Percentiles rank a stretch among this genome's conserved stretches.
Evolutionary conservation across 1,140 invertebrate genomes (phyloP).

Genomic region (Ylistrum balloti): DNA sequence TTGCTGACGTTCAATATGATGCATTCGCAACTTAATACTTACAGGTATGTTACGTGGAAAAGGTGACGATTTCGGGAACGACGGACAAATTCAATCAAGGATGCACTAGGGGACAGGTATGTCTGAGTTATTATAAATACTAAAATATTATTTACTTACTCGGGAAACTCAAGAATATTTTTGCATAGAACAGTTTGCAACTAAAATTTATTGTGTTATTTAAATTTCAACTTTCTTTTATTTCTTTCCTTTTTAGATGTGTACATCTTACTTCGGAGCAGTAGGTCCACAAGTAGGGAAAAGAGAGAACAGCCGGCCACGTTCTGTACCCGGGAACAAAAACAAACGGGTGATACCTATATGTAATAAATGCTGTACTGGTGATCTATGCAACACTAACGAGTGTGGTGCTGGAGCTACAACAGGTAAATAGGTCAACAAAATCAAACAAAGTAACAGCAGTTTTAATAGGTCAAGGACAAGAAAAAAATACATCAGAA

Average conservation of each 20-base stretch:
- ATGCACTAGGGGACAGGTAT: neutral
- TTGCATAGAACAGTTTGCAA: too few relatives aligned
- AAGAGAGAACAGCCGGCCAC: conserved; percentile 39
- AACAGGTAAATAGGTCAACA: neutral
- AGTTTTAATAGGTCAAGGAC: too few relatives aligned
- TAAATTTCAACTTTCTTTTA: conserved; percentile 14
- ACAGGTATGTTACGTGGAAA: conserved; percentile 33
- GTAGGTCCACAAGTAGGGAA: conserved; percentile 45
- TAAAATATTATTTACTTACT: too few relatives aligned
- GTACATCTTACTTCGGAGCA: neutral
- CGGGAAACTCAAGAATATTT: too few relatives aligned
- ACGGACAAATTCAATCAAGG: conserved; percentile 22
- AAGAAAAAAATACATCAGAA: too few relatives aligned
- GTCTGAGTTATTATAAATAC: neutral
- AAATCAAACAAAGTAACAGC: too few relatives aligned
- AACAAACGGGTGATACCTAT: conserved; percentile 31
- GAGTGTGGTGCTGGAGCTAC: conserved; percentile 48
- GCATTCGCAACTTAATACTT: too few relatives aligned
- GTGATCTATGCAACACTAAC: conserved; percentile 51
- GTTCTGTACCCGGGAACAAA: neutral
- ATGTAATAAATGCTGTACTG: conserved; percentile 57
- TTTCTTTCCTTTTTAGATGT: neutral
- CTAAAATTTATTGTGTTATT: too few relatives aligned
- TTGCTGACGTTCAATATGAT: too few relatives aligned
- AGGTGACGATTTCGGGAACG: neutral